Conservation (phyloP, 2,113 vertebrate genomes). For the Xiphophorus hellerii region DNA sequence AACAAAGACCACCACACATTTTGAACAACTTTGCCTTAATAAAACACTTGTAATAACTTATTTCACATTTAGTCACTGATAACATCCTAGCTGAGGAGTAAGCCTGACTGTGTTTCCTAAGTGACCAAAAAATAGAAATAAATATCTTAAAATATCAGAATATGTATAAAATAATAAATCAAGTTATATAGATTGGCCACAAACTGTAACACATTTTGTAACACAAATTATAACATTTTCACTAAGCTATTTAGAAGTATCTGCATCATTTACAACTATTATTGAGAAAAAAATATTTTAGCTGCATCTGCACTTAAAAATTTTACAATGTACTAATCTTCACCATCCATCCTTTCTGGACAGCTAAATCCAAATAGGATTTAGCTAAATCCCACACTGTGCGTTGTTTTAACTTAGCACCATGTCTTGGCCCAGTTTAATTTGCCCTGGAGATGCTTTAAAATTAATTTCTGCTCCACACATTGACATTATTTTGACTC, state of each 20-base stretch:
- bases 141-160: background rate
- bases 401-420: background rate
- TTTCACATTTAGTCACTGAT: no score
- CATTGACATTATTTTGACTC: background rate
- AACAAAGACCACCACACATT: background rate
- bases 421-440: background rate
- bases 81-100: background rate
- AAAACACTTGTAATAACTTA: no score
- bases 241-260: background rate
- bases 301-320: background rate
- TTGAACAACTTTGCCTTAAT: background rate
- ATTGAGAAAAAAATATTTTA: background rate
- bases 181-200: background rate
- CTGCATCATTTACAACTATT: background rate
- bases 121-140: background rate
- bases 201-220: no score
- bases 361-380: background rate
- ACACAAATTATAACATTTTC: background rate
- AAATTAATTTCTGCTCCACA: slow-evolving; percentile 4
- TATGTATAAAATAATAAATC: background rate
- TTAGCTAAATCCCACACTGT: background rate
- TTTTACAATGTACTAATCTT: background rate
- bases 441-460: background rate
- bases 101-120: background rate
- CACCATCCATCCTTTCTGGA: background rate